Evolutionary conservation across 1,140 invertebrate species (phyloP).

Genomic region (Idris sp.): DNA sequence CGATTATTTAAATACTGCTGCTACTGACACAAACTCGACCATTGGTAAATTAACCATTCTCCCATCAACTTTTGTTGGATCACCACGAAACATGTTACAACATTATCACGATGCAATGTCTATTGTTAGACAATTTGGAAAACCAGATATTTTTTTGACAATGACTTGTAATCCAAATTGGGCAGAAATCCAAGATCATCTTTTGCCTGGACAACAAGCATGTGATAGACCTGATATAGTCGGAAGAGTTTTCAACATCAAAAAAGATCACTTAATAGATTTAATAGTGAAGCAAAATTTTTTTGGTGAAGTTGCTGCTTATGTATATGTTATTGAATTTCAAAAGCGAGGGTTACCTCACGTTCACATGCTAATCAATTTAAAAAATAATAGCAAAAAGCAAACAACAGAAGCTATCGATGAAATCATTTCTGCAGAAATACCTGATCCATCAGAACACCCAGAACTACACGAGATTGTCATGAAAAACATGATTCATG

Average conservation of each 20-base stretch:
- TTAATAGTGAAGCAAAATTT: constrained; percentile 2
- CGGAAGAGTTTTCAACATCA: constrained; percentile 4
- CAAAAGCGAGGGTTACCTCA: not conserved
- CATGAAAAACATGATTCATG: constrained; percentile 5
- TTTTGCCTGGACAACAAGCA: constrained; percentile 6
- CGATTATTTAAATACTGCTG: constrained; percentile 11
- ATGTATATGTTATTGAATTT: constrained; percentile 11
- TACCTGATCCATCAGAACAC: constrained; percentile 1
- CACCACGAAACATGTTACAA: constrained; percentile 13
- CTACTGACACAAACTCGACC: not conserved
- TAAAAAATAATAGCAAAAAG: not conserved
- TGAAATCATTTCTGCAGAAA: constrained; percentile 11
- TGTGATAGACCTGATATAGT: constrained; percentile 16
- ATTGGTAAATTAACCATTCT: constrained; percentile 9
- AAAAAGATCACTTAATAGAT: constrained; percentile 5
- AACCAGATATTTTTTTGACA: constrained; percentile 17
- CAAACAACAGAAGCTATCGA: constrained; percentile 1
- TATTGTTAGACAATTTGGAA: constrained; percentile 14
- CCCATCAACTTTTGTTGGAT: constrained; percentile 21
- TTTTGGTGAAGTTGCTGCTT: constrained; percentile 5
- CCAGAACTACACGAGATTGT: constrained; percentile 5
- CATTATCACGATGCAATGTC: constrained; percentile 19
- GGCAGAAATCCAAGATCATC: constrained; percentile 9
- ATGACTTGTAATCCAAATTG: constrained; percentile 17
- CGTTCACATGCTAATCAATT: not conserved